Evolutionary conservation across 1,140 invertebrate species (phyloP), one percentile per base, ranked within the genome.

Genomic region (Listronotus oregonensis): DNA sequence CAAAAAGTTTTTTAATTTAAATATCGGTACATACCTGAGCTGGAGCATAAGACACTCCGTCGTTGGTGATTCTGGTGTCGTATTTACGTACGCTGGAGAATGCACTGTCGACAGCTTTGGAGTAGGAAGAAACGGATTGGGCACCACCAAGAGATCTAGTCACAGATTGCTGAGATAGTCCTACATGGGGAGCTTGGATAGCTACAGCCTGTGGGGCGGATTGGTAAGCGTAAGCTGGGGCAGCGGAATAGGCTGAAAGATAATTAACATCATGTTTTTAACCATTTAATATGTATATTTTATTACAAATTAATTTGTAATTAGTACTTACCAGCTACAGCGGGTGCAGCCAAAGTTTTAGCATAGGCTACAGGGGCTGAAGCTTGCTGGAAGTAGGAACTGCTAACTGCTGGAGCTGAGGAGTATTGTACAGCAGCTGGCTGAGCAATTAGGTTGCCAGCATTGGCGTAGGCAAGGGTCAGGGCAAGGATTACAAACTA

Each of bases 81-180:
- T 80, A 79, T 77, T 86, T 87, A 73, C 84, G 82, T 6, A 87
- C 84, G 67, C 82, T 85, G 56, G 85, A 86, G 80, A 83, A 86
- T n/a, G 85, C 82, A 43, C 82, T 84, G 72, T 87, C 84, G 14
- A 86, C 84, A 43, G 85, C 82, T 75, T 86, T 87, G 61, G 82
- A 82, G 80, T 85, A 85, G 61, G 81, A 79, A 55, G 85, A 85
- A 4, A 86, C 80, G 12, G 84, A 84, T 40, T 79, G 77, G 70
- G 79, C 80, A 51, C 85, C 85, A 57, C 83, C 85, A 52, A 84
- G 76, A 14, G 82, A 83, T 47, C 84, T 80, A 3, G 85, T 70
- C 10, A 84, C 81, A 70, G 82, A 84, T 73, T 86, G 82, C 57
- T 84, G 81, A 34, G 83, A 79, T 37, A 82, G 72, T 34, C 85